Evolutionary conservation across 2,888 invertebrate genomes (phyloP), one percentile per base, ranked within the genome.

Genomic region (Caradrina clavipalpis): DNA sequence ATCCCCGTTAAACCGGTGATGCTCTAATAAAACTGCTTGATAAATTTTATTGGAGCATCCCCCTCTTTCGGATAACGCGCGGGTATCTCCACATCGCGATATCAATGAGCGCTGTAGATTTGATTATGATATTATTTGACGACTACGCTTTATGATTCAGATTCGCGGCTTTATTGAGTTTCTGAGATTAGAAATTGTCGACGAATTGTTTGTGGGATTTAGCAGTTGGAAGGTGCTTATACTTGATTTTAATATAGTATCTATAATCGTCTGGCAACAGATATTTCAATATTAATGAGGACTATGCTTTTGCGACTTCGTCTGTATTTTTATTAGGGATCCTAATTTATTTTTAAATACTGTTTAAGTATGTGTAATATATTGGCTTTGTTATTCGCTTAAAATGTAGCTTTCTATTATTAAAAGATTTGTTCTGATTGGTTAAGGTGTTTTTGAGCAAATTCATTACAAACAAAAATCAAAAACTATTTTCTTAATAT

Each of bases 21-120:
- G 83, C 83, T 78, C 85, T 81, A 88, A 88, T 91, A 91, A 91
- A 91, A 89, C 84, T 84, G 82, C 78, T 83, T 86, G 90, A 91
- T 90, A 90, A 89, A 86, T 88, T 89, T 86, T 86, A 88, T 87
- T 86, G 81, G 69, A 76, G 65, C 70, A 73, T 75, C 79, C 63
- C 78, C 64, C 75, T 76, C 70, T 72, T 71, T 69, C 61, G 56
- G 70, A 74, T 79, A 77, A 67, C 71, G 64, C 62, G 61, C 78
- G 61, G 59, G 65, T 76, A 79, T 75, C 75, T 73, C 62, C 55
- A 58, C 69, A 65, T 73, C 70, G 75, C 71, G 77, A 71, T 78
- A 78, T 83, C 86, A 82, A 83, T 86, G 83, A 82, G 80, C 69
- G 75, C 73, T 75, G 76, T 78, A 72, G 78, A 81, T 83, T 78